Evolutionary conservation across 1,140 invertebrate species (phyloP), one percentile per base, ranked within the genome.

Genomic region (Philaenus spumarius): DNA sequence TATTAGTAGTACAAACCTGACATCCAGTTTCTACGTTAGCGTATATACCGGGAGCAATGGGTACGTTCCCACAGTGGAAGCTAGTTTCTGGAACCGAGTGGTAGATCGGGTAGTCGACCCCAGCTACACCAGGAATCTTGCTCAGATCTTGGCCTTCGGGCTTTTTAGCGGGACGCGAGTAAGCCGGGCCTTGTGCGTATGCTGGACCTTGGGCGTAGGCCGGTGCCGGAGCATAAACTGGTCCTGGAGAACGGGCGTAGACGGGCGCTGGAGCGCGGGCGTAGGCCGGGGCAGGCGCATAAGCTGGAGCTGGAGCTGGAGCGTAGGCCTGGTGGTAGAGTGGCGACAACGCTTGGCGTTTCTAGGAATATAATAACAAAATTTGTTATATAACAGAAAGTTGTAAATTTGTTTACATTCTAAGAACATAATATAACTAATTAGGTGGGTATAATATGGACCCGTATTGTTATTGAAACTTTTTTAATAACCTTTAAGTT

Each of bases 21-120:
- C 89, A 92, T 51, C 86, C 87, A 57, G 89, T 89, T 73, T 91
- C 89, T 0, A 90, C 81, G 66, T 91, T 89, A 11, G 89, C 89
- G 67, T 92, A 93, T 81, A 91, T 92, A 60, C 89, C 89, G 42
- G 88, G 88, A 51, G 82, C 77, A 14, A 81, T 80, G 1, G 87
- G 87, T 40, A 90, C 87, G 59, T 84, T 73, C 40, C 80, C 77
- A 67, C 89, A 92, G 11, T 82, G 82, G 74, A 92, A 92, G 60
- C 78, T 79, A n/a, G 89, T 92, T 19, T 81, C 77, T 0, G 89
- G 89, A 2, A 90, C 82, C 9, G 72, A 69, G 66, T 88, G 85
- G 69, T 83, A 90, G 34, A 89, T 76, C 1, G 89, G 89, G 74
- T 81, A 91, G 70, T 90, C 87, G 0, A 87, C 79, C 9, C 88